phyloP scores from a whole-genome alignment of 2,113 vertebrate species.

The Salvelinus fontinalis region DNA sequence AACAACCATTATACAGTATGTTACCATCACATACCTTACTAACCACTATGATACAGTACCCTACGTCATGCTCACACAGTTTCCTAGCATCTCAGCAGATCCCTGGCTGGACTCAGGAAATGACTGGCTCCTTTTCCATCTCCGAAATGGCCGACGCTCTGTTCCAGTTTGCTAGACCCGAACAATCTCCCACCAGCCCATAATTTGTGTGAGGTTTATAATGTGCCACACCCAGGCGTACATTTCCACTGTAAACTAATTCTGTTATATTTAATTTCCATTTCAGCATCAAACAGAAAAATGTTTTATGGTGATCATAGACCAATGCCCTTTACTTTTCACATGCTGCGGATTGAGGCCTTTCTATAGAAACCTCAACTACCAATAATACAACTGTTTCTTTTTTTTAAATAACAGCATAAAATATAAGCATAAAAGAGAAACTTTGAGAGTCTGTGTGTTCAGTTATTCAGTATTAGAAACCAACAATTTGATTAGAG shows the following conservation, averaged over 20 bases:
- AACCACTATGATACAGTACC: neutral
- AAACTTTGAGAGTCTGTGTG: too few relatives aligned
- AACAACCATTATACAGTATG: too few relatives aligned
- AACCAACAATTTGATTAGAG: too few relatives aligned
- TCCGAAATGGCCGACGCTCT: constrained; percentile 65
- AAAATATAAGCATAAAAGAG: too few relatives aligned
- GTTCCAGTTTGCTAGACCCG: constrained; percentile 72
- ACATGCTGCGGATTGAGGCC: constrained; percentile 27
- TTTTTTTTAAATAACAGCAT: too few relatives aligned
- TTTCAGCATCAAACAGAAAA: constrained; percentile 36
- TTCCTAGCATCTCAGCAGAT: constrained; percentile 43
- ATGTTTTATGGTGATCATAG: constrained; percentile 20
- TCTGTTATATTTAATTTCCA: constrained; percentile 63
- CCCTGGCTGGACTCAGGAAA: constrained; percentile 55
- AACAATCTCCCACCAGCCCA: constrained; percentile 75
- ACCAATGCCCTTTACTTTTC: constrained; percentile 18
- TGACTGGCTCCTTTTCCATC: constrained; percentile 41
- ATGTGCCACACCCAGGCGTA: constrained; percentile 70
- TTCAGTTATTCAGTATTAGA: too few relatives aligned
- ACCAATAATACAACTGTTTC: neutral
- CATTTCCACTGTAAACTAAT: constrained; percentile 68
- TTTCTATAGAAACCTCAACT: constrained; percentile 11
- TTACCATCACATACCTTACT: too few relatives aligned
- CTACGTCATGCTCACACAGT: constrained; percentile 41
- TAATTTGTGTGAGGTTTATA: constrained; percentile 74